Conservation (phyloP, 2,797 vertebrate genomes). For the Manis crassicaudata region DNA sequence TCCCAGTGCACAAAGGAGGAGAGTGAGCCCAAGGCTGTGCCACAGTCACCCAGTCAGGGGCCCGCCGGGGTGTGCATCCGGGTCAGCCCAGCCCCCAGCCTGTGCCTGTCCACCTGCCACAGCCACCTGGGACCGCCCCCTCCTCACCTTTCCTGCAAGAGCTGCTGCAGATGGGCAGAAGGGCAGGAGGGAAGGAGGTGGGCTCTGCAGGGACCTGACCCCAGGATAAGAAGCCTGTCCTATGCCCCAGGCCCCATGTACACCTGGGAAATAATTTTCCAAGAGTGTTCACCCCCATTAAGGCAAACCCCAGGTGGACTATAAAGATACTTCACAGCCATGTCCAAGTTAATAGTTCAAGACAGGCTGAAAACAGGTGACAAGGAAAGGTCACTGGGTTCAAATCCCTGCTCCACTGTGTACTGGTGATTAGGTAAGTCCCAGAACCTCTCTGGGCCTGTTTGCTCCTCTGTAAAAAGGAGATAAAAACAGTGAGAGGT, state of each 20-base stretch:
- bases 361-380: neutral
- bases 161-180: neutral
- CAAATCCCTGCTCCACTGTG: neutral
- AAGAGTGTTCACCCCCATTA: neutral
- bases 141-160: neutral
- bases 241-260: neutral
- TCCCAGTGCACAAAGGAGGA: neutral
- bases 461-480: neutral
- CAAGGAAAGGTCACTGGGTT: neutral
- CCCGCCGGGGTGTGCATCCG: too few species aligned
- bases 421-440: neutral
- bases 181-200: neutral
- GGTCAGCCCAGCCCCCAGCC: neutral
- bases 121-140: neutral
- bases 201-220: neutral
- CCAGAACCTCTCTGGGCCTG: neutral
- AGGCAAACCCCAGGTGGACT: neutral
- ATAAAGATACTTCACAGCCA: neutral
- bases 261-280: neutral
- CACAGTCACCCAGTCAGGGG: neutral
- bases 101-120: neutral
- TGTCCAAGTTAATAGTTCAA: neutral
- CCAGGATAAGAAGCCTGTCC: neutral
- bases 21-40: too few species aligned
- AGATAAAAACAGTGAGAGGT: neutral